Base-by-base conservation (phyloP, 1,140 invertebrate genomes). In the Apis florea region DNA sequence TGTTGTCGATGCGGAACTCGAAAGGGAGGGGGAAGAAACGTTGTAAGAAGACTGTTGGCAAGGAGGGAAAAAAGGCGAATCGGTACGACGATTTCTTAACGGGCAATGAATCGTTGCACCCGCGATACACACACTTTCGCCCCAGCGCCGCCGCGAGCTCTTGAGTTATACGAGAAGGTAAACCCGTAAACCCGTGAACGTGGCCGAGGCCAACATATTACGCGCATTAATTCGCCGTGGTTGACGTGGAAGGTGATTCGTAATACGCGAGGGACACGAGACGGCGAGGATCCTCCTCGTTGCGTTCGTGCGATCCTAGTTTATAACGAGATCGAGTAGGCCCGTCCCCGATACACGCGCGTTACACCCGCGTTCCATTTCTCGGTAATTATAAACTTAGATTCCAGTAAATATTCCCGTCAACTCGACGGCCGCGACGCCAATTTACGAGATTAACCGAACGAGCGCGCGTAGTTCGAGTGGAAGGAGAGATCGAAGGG, bases 301-400 rank as follows among this genome's bases (percentile, higher is more conserved):
- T 40, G 68, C 31, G 31, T 40, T 40, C 31, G 67, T 70, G 86
- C 86, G 83, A 87, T 88, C 81, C 88, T 87, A 83, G 85, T 87
- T 91, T 90, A 88, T 90, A 91, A 90, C 86, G 79, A 91, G 90
- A 92, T 91, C 88, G 91, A 5, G 89, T 90, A 89, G 78, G 85
- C 24, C 70, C 83, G 71, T 81, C 77, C 83, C 85, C 85, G 83
- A 92, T 89, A 89, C 54, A 74, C 73, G 73, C 73, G 80, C 83
- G n/a, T n/a, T n/a, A n/a, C n/a, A n/a, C n/a, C n/a, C n/a, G n/a
- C 88, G 77, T 89, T 86, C 75, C 66, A 89, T 87, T 90, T 90
- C 90, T 88, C 69, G 86, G 89, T 92, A 93, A 92, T 92, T 92
- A 91, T 93, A 92, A 92, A 92, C 91, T 93, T 90, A 90, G 89